A percentile compares a stretch with the other conserved stretches of the same genome.
Evolutionary conservation across 2,797 vertebrate species (phyloP).

Genomic region (Megalops cyprinoides): DNA sequence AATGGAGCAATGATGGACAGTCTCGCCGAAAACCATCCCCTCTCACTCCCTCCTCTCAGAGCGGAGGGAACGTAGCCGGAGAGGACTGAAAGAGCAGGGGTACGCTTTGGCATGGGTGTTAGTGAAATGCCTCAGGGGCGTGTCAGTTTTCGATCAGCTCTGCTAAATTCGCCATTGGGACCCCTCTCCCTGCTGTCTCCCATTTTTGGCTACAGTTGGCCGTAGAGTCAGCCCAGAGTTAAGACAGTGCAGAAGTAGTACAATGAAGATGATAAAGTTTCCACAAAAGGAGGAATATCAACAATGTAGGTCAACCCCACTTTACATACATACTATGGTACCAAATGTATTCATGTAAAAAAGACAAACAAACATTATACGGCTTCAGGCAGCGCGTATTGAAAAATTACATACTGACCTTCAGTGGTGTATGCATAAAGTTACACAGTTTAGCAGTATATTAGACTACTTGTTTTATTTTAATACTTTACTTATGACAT

Average conservation of each 20-base stretch:
- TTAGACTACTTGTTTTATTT: background rate
- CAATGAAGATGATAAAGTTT: background rate
- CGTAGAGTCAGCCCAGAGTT: too few species aligned
- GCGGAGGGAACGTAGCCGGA: background rate
- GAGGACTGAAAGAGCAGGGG: background rate
- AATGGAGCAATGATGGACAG: background rate
- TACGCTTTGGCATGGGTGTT: background rate
- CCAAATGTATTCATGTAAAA: background rate
- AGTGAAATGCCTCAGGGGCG: conserved; percentile 12
- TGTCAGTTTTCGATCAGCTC: conserved; percentile 14
- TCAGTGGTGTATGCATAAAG: background rate
- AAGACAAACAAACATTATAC: background rate
- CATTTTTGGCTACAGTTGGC: too few species aligned
- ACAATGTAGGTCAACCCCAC: background rate
- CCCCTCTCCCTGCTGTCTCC: background rate
- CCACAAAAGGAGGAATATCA: background rate
- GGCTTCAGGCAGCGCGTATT: background rate
- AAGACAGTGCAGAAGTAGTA: too few species aligned
- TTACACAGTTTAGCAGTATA: background rate
- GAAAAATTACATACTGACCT: background rate
- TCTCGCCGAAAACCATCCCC: background rate
- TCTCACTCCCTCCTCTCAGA: background rate
- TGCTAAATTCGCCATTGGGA: conserved; percentile 6
- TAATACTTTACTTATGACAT: background rate
- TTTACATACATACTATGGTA: background rate